phyloP scores from a whole-genome alignment of 2,888 invertebrate species.

The Pseudococcus jackbeardsleyi region DNA sequence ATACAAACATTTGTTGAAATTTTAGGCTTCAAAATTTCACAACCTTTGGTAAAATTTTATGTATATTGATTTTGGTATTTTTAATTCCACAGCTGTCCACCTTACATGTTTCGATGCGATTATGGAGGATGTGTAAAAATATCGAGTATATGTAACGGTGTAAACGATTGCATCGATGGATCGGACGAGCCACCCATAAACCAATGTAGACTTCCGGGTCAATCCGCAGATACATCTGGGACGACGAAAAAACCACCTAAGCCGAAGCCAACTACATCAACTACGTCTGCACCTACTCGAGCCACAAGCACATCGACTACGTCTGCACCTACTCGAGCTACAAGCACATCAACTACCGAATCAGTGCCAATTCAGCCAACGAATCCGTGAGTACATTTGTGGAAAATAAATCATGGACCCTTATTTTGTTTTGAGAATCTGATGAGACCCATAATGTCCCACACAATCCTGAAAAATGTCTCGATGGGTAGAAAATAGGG shows the following conservation, averaged over 20 bases:
- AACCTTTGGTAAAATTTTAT: too few species aligned
- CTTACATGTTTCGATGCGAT: constrained; percentile 53
- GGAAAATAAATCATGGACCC: not conserved
- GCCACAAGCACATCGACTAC: not conserved
- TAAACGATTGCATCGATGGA: not conserved
- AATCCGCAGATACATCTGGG: not conserved
- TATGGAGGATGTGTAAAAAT: constrained; percentile 56
- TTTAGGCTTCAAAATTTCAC: too few species aligned
- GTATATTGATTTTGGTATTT: not conserved
- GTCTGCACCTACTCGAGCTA: not conserved
- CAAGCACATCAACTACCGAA: constrained; percentile 10
- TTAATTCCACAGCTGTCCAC: constrained; percentile 39
- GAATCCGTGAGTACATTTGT: not conserved
- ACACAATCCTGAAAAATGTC: too few species aligned
- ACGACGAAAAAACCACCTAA: not conserved
- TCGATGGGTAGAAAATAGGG: too few species aligned
- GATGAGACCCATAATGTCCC: too few species aligned
- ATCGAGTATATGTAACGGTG: constrained; percentile 49
- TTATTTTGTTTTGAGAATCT: too few species aligned
- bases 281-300: constrained; percentile 5
- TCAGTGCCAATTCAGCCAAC: not conserved
- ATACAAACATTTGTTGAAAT: not conserved
- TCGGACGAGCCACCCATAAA: constrained; percentile 58
- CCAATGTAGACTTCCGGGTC: constrained; percentile 2
- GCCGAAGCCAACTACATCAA: not conserved